A percentile compares a stretch with the other conserved stretches of the same genome.
Evolutionary conservation across 2,113 vertebrate genomes (phyloP).

Genomic region (Origma solitaria): DNA sequence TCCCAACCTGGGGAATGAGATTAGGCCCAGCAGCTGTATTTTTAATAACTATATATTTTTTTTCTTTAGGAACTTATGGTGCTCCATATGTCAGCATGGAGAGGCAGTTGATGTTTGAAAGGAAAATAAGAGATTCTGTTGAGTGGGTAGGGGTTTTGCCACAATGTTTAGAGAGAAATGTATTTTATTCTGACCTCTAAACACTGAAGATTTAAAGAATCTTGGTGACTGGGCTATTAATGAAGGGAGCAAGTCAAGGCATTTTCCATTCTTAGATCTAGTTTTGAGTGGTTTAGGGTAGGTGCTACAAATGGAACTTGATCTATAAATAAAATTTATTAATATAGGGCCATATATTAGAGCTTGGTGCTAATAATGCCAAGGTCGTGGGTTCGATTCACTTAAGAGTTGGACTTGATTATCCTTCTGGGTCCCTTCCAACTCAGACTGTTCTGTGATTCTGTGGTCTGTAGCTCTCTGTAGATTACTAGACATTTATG

Average conservation of each 20-base stretch:
- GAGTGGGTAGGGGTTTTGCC: background rate
- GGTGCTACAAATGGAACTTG: background rate
- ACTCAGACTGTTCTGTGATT: background rate
- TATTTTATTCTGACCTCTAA: background rate
- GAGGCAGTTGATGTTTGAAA: background rate
- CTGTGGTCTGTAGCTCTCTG: background rate
- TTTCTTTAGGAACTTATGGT: background rate
- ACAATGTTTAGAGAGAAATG: background rate
- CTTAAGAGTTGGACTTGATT: background rate
- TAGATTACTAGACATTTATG: background rate
- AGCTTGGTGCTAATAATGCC: rapidly evolving
- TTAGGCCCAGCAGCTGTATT: background rate
- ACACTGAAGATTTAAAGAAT: background rate
- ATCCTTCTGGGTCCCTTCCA: background rate
- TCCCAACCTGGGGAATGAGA: background rate
- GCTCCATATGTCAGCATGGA: background rate
- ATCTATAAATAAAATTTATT: background rate
- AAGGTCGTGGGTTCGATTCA: background rate
- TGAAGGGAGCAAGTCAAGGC: background rate
- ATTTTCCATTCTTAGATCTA: background rate
- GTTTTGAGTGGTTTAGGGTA: background rate
- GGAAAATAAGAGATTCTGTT: background rate
- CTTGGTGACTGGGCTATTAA: background rate
- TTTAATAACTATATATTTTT: background rate
- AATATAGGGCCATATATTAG: background rate